phyloP scores from a whole-genome alignment of 2,113 vertebrate genomes.

The Xyrauchen texanus region DNA sequence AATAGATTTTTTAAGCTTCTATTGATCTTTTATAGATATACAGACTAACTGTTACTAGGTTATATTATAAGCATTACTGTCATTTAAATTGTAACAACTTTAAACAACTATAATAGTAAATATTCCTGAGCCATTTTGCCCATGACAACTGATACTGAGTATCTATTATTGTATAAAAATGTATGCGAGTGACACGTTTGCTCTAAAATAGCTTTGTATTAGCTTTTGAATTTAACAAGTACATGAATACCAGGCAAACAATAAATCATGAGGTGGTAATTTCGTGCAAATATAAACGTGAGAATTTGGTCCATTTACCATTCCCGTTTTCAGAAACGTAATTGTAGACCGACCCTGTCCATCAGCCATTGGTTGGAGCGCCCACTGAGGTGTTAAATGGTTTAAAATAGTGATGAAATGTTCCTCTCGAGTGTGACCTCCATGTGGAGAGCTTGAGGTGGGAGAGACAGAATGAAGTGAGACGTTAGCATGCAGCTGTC shows the following conservation, averaged over 20 bases:
- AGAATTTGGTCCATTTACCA: no score
- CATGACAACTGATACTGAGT: no score
- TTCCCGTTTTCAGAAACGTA: slow-evolving; percentile 77
- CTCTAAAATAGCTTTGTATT: slow-evolving; percentile 54
- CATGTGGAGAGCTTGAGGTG: slow-evolving; percentile 70
- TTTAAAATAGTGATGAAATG: slow-evolving; percentile 89
- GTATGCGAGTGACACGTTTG: slow-evolving; percentile 60
- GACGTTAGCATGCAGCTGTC: slow-evolving; percentile 86
- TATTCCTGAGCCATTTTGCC: no score
- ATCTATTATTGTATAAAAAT: neutral
- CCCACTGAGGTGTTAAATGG: slow-evolving; percentile 82
- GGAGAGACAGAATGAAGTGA: slow-evolving; percentile 69
- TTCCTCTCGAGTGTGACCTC: slow-evolving; percentile 77
- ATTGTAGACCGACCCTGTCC: slow-evolving; percentile 83
- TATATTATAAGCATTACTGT: no score
- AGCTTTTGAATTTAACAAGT: slow-evolving; percentile 79
- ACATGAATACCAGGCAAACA: slow-evolving; percentile 78
- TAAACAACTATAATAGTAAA: no score
- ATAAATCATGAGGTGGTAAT: slow-evolving; percentile 76
- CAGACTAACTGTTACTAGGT: no score
- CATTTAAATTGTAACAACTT: no score
- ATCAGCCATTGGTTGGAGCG: slow-evolving; percentile 70
- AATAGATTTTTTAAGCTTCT: no score
- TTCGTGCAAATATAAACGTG: slow-evolving; percentile 82
- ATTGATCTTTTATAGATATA: no score